Conservation (phyloP, 2,797 vertebrate genomes). For the Ctenochaetus hawaiiensis region DNA sequence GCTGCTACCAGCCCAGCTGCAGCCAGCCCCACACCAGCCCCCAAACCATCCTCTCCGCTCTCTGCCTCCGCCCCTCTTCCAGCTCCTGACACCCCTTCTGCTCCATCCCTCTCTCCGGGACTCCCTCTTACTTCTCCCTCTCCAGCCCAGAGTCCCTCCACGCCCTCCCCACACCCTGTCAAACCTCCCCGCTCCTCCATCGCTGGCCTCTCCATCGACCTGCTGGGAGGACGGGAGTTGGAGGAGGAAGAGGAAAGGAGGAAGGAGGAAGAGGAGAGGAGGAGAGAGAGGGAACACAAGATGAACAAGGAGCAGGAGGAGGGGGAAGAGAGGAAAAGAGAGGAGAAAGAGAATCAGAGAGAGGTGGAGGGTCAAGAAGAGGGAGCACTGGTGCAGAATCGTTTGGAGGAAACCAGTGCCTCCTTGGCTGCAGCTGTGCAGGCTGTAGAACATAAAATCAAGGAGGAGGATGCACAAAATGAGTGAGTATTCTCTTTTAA, state of each 20-base stretch:
- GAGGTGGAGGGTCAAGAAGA: slow-evolving; percentile 46
- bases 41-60: slow-evolving; percentile 60
- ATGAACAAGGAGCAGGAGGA: slow-evolving; percentile 54
- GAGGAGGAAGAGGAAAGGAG: slow-evolving; percentile 62
- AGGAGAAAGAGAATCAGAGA: slow-evolving; percentile 47
- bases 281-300: slow-evolving; percentile 54
- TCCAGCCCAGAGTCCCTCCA: slow-evolving; percentile 85
- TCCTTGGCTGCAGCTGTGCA: slow-evolving; percentile 93
- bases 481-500: slow-evolving; percentile 83
- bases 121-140: slow-evolving; percentile 75
- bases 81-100: slow-evolving; percentile 72
- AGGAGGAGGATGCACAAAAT: slow-evolving; percentile 88
- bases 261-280: slow-evolving; percentile 48
- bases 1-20: slow-evolving; percentile 66
- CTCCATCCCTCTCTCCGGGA: slow-evolving; percentile 76
- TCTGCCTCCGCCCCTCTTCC: slow-evolving; percentile 64
- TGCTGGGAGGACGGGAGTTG: slow-evolving; percentile 69
- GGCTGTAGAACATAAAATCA: slow-evolving; percentile 93
- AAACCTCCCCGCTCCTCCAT: slow-evolving; percentile 95
- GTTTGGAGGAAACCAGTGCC: slow-evolving; percentile 93
- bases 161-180: slow-evolving; percentile 88
- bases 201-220: slow-evolving; percentile 83
- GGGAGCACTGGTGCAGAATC: slow-evolving; percentile 60
- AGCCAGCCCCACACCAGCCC: slow-evolving; percentile 68
- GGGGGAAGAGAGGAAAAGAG: slow-evolving; percentile 46